phyloP scores from a whole-genome alignment of 2,888 invertebrate species.

The Panzeria rudis region DNA sequence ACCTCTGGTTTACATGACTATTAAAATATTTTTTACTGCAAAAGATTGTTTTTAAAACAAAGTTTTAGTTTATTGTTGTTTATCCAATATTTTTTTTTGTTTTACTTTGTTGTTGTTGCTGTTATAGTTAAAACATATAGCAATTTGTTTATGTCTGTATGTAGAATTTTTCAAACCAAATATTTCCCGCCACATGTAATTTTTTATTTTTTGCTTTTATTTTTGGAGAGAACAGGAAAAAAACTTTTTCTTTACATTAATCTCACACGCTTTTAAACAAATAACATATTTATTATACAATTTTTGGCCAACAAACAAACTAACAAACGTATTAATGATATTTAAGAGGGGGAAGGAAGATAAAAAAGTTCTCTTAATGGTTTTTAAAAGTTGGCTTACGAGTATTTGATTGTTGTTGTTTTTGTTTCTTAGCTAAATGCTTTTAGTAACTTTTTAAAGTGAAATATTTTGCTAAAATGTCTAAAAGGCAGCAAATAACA shows the following conservation, averaged over 20 bases:
- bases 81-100: conserved; percentile 39
- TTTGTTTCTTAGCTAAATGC: conserved; percentile 56
- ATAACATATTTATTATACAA: conserved; percentile 72
- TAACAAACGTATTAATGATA: conserved; percentile 10
- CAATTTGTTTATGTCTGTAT: conserved; percentile 20
- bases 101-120: background rate
- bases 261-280: conserved; percentile 73
- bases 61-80: conserved; percentile 69
- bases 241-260: conserved; percentile 70
- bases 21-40: conserved; percentile 53
- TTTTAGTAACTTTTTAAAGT: conserved; percentile 62
- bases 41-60: conserved; percentile 64
- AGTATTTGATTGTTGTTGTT: conserved; percentile 28
- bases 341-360: background rate
- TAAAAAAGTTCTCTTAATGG: conserved; percentile 66
- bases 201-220: conserved; percentile 16
- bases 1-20: conserved; percentile 71
- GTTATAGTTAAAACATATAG: background rate
- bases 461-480: conserved; percentile 39
- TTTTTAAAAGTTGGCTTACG: conserved; percentile 63
- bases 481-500: conserved; percentile 56
- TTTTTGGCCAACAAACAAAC: conserved; percentile 61
- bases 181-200: conserved; percentile 69
- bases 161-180: conserved; percentile 47
- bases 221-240: conserved; percentile 38